phyloP scores from a whole-genome alignment of 2,797 vertebrate species.

The Fratercula arctica region DNA sequence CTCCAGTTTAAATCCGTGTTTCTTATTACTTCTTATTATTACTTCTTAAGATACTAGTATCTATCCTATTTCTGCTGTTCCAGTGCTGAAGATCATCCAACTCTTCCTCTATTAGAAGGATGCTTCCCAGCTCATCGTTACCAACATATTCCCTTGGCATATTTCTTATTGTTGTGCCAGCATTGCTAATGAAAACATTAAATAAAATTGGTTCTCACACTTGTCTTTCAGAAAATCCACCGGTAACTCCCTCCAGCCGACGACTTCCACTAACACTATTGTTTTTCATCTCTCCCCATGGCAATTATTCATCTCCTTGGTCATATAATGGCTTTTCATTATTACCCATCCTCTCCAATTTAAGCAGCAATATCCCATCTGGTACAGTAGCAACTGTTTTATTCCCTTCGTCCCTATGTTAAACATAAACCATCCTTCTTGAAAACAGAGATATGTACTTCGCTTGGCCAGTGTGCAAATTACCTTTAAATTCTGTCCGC shows the following conservation, averaged over 20 bases:
- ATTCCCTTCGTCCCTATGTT: background rate
- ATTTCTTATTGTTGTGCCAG: background rate
- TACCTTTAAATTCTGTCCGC: background rate
- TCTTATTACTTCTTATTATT: background rate
- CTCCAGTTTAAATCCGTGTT: background rate
- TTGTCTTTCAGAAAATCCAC: background rate
- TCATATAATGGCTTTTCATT: background rate
- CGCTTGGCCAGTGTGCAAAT: rapidly evolving
- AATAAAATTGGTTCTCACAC: background rate
- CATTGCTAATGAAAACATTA: background rate
- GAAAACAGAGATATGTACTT: background rate
- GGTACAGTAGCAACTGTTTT: background rate
- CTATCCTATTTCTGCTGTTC: background rate
- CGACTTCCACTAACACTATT: background rate
- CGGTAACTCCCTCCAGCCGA: background rate
- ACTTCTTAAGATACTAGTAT: background rate
- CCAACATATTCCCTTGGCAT: rapidly evolving
- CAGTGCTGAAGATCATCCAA: background rate
- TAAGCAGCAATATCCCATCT: background rate
- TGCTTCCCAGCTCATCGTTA: rapidly evolving
- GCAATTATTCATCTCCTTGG: background rate
- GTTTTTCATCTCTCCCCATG: background rate
- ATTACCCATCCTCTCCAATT: background rate
- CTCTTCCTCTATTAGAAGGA: background rate
- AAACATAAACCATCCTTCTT: background rate